These are phyloP conservation scores for Epicauta chinensis DNA, from an alignment of 1,140 invertebrate species.

Conservation along the genomic window DNA sequence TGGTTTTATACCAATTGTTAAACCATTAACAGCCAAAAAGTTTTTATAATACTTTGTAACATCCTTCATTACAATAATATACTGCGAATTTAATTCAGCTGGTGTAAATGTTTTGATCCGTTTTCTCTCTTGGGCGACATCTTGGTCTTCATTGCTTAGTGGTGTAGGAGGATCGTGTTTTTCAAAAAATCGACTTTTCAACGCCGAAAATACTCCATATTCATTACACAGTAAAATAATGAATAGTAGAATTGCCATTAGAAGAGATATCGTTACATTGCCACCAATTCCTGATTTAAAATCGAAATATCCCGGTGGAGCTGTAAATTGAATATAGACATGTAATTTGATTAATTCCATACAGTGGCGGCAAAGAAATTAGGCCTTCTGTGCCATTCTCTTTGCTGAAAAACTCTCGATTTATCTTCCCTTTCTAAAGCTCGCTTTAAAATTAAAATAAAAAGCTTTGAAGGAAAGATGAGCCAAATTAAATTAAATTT, in stretches of 20 bases:
- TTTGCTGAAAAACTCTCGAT: no score
- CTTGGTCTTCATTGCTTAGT: constrained; percentile 64
- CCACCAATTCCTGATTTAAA: constrained; percentile 44
- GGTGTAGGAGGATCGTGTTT: constrained; percentile 53
- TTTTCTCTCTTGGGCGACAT: constrained; percentile 48
- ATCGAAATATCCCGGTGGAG: constrained; percentile 46
- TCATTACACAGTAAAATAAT: constrained; percentile 40
- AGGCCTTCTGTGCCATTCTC: no score
- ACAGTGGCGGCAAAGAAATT: no score
- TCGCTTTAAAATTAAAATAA: no score
- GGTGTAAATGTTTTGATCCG: no score
- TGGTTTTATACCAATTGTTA: constrained; percentile 54
- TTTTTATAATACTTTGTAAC: constrained; percentile 63
- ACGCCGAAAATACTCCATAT: constrained; percentile 49
- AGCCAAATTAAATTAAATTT: constrained; percentile 34
- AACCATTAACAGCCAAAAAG: constrained; percentile 62
- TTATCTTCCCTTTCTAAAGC: no score
- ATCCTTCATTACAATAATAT: constrained; percentile 24
- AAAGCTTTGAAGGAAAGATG: no score
- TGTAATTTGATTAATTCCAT: no score
- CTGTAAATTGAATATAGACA: background rate
- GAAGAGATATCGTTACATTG: constrained; percentile 39
- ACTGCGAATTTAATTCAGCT: no score
- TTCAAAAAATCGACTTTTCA: constrained; percentile 62
- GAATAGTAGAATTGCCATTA: constrained; percentile 38